Evolutionary conservation across 2,888 invertebrate species (phyloP).

Genomic region (Meteorus colon): DNA sequence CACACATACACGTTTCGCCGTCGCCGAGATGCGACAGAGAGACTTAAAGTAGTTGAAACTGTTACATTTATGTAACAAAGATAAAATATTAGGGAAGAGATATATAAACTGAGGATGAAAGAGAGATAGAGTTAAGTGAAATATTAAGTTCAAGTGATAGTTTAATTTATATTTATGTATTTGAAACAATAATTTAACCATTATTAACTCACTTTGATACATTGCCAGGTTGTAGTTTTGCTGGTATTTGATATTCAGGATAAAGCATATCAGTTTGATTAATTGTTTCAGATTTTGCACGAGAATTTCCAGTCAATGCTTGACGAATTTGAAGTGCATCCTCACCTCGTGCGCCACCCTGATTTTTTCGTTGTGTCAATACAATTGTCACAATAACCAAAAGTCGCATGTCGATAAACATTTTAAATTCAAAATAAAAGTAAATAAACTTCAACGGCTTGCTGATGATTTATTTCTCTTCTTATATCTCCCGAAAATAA

Average conservation of each 20-base stretch:
- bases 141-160: too few relatives aligned
- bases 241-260: conserved; percentile 71
- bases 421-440: conserved; percentile 13
- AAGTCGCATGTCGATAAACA: conserved; percentile 43
- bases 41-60: too few relatives aligned
- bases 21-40: too few relatives aligned
- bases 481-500: not conserved
- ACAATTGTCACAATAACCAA: conserved; percentile 40
- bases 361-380: conserved; percentile 47
- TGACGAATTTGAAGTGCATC: conserved; percentile 46
- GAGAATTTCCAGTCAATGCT: conserved; percentile 54
- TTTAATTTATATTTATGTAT: too few relatives aligned
- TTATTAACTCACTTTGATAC: conserved; percentile 68
- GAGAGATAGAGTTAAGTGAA: not conserved
- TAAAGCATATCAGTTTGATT: conserved; percentile 69
- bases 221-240: conserved; percentile 67
- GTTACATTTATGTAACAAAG: too few relatives aligned
- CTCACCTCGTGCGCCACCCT: conserved; percentile 49
- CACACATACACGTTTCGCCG: not conserved
- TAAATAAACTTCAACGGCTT: not conserved
- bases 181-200: conserved; percentile 6
- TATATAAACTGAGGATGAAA: not conserved
- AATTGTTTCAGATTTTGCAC: conserved; percentile 65
- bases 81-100: too few relatives aligned
- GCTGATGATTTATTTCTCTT: too few relatives aligned